Evolutionary conservation across 92 coral and sea anemone species (phyloP).

Genomic region (Diadumene lineata): DNA sequence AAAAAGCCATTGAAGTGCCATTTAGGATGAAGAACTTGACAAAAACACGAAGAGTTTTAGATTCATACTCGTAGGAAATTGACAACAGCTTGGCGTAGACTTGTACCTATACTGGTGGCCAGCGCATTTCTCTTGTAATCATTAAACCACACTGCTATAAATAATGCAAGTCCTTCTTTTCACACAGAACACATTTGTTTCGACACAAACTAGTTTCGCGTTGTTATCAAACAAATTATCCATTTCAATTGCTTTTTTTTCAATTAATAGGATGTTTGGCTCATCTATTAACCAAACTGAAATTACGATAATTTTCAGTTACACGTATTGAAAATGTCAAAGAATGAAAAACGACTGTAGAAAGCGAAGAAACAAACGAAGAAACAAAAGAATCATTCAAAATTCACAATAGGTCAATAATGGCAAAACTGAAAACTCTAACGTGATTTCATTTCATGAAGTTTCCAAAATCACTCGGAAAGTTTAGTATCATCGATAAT

Average conservation of each 20-base stretch:
- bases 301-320: no score
- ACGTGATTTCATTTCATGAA: no score
- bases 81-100: neutral
- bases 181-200: constrained; percentile 8
- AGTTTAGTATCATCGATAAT: no score
- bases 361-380: no score
- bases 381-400: no score
- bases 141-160: constrained; percentile 22
- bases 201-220: neutral
- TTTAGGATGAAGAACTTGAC: neutral
- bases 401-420: no score
- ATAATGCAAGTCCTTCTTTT: neutral
- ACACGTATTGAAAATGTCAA: no score
- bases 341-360: no score
- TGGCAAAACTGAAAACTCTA: no score
- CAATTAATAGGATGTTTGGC: neutral
- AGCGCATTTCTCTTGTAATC: neutral
- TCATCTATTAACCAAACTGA: no score
- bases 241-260: neutral
- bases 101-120: neutral
- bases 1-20: neutral
- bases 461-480: no score
- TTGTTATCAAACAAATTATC: constrained; percentile 14
- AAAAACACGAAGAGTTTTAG: neutral
- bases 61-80: neutral